Evolutionary conservation across 2,888 invertebrate genomes (phyloP).

Genomic region (Pherbina coryleti): DNA sequence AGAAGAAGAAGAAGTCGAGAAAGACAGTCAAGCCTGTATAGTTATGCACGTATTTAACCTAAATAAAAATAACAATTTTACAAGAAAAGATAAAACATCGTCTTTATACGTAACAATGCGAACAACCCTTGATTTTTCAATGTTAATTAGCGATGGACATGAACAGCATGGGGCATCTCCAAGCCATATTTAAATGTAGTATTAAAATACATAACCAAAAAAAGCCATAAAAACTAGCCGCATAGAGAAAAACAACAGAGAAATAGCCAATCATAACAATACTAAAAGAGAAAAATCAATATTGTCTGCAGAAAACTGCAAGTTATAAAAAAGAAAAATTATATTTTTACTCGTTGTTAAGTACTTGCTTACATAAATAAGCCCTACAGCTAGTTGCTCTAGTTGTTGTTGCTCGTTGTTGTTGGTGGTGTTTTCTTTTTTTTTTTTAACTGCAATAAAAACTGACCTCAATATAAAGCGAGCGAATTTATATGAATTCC

Average conservation of each 20-base stretch:
- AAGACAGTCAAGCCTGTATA: no score
- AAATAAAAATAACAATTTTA: neutral
- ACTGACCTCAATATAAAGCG: conserved; percentile 17
- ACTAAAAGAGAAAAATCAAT: conserved; percentile 13
- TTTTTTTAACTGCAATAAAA: conserved; percentile 11
- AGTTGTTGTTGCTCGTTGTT: neutral
- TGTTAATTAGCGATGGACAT: neutral
- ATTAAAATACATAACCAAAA: neutral
- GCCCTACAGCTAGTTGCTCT: neutral
- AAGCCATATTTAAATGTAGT: neutral
- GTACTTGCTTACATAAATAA: neutral
- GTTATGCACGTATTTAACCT: neutral
- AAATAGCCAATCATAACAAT: neutral
- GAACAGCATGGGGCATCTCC: neutral
- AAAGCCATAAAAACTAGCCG: neutral
- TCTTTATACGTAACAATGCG: neutral
- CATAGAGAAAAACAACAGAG: neutral
- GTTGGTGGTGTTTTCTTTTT: neutral
- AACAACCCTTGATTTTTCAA: conserved; percentile 4
- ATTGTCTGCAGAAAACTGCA: conserved; percentile 8
- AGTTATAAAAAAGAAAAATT: neutral
- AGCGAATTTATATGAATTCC: neutral
- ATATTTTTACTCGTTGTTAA: neutral
- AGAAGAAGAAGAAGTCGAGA: no score
- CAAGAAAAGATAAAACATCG: neutral